phyloP scores from a whole-genome alignment of 2,888 invertebrate genomes.

The Poecilus cupreus region DNA sequence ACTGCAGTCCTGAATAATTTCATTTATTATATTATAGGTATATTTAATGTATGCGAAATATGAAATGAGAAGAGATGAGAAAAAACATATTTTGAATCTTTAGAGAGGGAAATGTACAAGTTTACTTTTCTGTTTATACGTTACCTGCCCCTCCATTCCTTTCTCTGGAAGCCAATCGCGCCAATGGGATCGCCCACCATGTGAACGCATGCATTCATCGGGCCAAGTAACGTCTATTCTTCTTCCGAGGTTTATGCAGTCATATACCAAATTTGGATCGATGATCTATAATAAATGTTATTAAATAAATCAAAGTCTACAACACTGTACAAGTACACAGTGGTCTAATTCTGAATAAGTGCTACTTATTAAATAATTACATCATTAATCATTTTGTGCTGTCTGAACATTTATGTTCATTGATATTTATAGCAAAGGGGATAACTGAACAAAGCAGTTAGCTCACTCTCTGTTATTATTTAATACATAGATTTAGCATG shows the following conservation, averaged over 20 bases:
- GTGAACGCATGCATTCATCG: constrained; percentile 88
- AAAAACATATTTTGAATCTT: too few species aligned
- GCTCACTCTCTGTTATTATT: too few species aligned
- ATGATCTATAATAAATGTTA: constrained; percentile 72
- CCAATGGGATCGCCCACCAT: constrained; percentile 93
- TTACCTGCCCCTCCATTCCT: constrained; percentile 93
- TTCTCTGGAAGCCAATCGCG: constrained; percentile 91
- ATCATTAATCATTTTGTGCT: not conserved
- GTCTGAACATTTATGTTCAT: not conserved
- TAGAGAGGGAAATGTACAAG: too few species aligned
- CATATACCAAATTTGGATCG: constrained; percentile 86
- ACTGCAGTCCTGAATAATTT: too few species aligned
- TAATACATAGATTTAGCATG: too few species aligned
- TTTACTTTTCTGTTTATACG: too few species aligned
- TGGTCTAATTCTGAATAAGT: not conserved
- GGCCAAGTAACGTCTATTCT: constrained; percentile 98
- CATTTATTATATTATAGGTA: too few species aligned
- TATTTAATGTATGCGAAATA: too few species aligned
- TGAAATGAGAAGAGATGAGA: too few species aligned
- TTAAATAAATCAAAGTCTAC: constrained; percentile 28
- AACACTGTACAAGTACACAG: too few species aligned
- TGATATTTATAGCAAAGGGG: not conserved
- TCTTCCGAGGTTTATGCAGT: constrained; percentile 92
- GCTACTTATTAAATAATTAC: not conserved
- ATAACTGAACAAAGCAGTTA: too few species aligned